A percentile compares a stretch with the other conserved stretches of the same genome.
phyloP scores from a whole-genome alignment of 2,888 invertebrate species.

The Zhuqinia jingwanae region DNA sequence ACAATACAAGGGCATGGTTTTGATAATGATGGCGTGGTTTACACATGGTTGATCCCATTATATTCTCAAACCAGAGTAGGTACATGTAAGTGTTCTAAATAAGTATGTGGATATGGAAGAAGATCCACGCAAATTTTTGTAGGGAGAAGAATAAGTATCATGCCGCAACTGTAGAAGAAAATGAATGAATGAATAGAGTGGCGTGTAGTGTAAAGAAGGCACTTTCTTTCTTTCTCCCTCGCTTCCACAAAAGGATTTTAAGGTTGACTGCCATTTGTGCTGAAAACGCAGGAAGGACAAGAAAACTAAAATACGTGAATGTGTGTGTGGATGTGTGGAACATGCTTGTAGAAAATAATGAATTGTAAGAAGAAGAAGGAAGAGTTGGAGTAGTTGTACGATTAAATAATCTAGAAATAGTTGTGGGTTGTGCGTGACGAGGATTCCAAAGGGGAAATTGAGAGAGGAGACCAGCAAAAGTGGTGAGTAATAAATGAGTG shows the following conservation, averaged over 20 bases:
- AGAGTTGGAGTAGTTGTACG: conserved; percentile 8
- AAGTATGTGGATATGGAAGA: neutral
- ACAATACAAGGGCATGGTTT: neutral
- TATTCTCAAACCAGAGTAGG: neutral
- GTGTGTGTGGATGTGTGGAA: too few species aligned
- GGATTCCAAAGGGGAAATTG: conserved; percentile 53
- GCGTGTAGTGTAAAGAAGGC: conserved; percentile 13
- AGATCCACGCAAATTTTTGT: neutral
- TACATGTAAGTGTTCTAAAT: conserved; percentile 19
- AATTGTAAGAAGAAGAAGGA: neutral
- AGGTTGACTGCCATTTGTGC: conserved; percentile 37
- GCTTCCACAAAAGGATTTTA: conserved; percentile 27
- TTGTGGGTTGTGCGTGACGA: conserved; percentile 57
- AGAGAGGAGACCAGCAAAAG: neutral
- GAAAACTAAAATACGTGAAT: neutral
- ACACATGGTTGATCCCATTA: conserved; percentile 28
- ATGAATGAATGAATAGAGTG: conserved; percentile 31
- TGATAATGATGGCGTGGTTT: neutral
- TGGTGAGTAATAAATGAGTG: too few species aligned
- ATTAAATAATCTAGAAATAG: conserved; percentile 58
- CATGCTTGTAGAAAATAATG: conserved; percentile 14
- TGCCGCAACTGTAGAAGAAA: neutral
- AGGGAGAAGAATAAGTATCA: neutral
- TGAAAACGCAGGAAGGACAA: conserved; percentile 24
- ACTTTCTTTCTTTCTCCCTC: neutral